phyloP scores from a whole-genome alignment of 2,888 invertebrate genomes.

The Teleogryllus oceanicus region DNA sequence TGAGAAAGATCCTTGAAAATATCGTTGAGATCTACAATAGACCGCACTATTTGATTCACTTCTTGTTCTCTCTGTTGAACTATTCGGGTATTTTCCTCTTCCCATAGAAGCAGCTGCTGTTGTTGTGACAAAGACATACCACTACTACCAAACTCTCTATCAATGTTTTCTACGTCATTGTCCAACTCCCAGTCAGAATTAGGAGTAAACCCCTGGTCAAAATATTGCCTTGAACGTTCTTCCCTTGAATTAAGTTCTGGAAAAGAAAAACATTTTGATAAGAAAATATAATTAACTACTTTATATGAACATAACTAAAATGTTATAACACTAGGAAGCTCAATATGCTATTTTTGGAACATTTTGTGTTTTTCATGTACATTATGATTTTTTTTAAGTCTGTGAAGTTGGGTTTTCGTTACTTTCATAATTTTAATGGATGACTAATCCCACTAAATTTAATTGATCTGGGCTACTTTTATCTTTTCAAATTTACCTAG shows the following conservation, averaged over 20 bases:
- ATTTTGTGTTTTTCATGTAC: no score
- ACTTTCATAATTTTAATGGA: no score
- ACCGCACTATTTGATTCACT: conserved; percentile 86
- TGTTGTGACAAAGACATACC: conserved; percentile 52
- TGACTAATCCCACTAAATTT: no score
- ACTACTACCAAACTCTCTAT: conserved; percentile 49
- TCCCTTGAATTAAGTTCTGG: conserved; percentile 81
- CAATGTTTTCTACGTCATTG: conserved; percentile 49
- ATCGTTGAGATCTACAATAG: conserved; percentile 89
- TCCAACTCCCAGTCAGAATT: conserved; percentile 42
- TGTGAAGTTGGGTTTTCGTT: no score
- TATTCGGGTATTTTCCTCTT: conserved; percentile 74
- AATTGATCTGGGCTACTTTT: no score
- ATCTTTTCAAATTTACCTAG: no score
- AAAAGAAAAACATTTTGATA: conserved; percentile 38
- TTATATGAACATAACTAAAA: no score
- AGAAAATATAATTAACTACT: no score
- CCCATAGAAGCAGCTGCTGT: conserved; percentile 75
- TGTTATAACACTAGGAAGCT: no score
- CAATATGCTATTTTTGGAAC: no score
- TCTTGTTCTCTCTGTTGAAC: conserved; percentile 74
- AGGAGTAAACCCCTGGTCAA: conserved; percentile 52
- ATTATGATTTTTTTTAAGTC: no score
- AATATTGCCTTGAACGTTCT: conserved; percentile 85
- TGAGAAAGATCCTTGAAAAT: conserved; percentile 75